phyloP scores from a whole-genome alignment of 1,140 invertebrate species.

The Drosophila malerkotliana region DNA sequence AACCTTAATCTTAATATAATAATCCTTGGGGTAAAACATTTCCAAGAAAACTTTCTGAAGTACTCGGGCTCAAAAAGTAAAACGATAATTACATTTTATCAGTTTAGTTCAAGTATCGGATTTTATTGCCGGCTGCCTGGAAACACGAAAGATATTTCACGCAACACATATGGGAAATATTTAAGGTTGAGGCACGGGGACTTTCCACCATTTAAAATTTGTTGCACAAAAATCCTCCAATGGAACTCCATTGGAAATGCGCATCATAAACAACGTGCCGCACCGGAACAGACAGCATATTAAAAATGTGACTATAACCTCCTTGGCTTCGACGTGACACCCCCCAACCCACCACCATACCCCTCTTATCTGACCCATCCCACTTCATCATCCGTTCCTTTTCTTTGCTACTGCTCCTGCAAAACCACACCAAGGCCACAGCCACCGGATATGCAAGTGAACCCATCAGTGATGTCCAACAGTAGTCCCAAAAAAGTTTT shows the following conservation, averaged over 20 bases:
- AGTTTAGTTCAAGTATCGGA: constrained; percentile 12
- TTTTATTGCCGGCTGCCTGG: constrained; percentile 19
- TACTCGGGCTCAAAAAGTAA: background rate
- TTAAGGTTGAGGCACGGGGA: constrained; percentile 27
- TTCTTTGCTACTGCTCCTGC: constrained; percentile 5
- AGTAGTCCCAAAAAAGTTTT: background rate
- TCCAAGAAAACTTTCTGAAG: background rate
- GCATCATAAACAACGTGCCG: constrained; percentile 66
- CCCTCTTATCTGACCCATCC: too few species aligned
- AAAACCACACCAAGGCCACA: constrained; percentile 74
- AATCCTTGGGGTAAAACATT: background rate
- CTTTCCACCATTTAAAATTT: constrained; percentile 44
- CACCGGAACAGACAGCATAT: constrained; percentile 62
- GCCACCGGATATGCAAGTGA: constrained; percentile 30
- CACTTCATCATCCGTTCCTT: background rate
- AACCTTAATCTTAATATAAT: background rate
- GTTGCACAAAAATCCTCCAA: constrained; percentile 27
- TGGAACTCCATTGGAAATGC: constrained; percentile 48
- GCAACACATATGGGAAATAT: constrained; percentile 1
- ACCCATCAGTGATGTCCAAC: constrained; percentile 15
- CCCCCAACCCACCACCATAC: background rate
- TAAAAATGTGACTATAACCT: constrained; percentile 79
- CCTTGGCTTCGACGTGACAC: constrained; percentile 49
- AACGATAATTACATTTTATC: constrained; percentile 24
- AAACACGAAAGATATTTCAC: constrained; percentile 23